Percentiles rank a stretch among this genome's conserved stretches.
These are phyloP conservation scores for Hirudinaria manillensis DNA, from an alignment of 2,888 invertebrate genomes.

Conservation along the genomic window DNA sequence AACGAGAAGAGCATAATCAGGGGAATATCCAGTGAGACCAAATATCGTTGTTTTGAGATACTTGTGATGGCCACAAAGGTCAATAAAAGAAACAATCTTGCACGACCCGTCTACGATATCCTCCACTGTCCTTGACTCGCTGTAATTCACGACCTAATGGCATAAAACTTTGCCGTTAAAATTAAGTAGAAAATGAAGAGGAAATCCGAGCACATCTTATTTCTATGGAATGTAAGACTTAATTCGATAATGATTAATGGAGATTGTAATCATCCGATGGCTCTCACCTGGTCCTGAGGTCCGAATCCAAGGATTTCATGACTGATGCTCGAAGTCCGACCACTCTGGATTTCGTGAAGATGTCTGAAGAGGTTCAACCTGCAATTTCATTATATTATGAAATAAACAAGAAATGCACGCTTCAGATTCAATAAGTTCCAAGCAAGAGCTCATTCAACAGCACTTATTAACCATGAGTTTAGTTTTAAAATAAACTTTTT, in stretches of 20 bases:
- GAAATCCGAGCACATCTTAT: background rate
- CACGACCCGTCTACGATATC: slow-evolving; percentile 87
- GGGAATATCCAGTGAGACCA: slow-evolving; percentile 85
- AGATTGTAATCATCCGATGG: slow-evolving; percentile 8
- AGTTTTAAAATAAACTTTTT: too few relatives aligned
- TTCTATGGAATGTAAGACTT: too few relatives aligned
- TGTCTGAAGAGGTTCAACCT: slow-evolving; percentile 85
- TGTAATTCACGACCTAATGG: slow-evolving; percentile 75
- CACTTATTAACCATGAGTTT: too few relatives aligned
- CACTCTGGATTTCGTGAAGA: slow-evolving; percentile 87
- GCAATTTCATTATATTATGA: background rate
- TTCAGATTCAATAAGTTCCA: background rate
- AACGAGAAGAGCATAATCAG: slow-evolving; percentile 82
- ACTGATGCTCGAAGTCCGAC: slow-evolving; percentile 87
- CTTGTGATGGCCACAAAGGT: slow-evolving; percentile 90
- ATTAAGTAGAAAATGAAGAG: background rate
- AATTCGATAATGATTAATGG: background rate
- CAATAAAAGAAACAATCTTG: slow-evolving; percentile 80
- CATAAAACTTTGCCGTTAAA: background rate
- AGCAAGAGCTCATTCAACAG: too few relatives aligned
- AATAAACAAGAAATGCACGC: slow-evolving; percentile 14
- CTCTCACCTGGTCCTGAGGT: slow-evolving; percentile 49
- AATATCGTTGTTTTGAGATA: slow-evolving; percentile 90
- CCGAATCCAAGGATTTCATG: slow-evolving; percentile 95
- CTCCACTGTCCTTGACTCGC: slow-evolving; percentile 81